phyloP scores from a whole-genome alignment of 2,113 vertebrate species.

The Mus pahari region DNA sequence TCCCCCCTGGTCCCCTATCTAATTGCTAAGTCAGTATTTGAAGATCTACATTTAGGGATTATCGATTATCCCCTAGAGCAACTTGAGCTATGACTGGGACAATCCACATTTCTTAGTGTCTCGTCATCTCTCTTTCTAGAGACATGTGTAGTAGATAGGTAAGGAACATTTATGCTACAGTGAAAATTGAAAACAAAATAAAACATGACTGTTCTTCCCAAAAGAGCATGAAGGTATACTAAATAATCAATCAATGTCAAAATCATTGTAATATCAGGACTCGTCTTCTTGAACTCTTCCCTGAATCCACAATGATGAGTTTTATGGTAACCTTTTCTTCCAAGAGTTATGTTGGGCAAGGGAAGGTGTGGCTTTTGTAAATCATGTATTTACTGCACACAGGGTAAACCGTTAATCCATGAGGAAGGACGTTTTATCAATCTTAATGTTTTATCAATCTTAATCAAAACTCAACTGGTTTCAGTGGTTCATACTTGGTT shows the following conservation, averaged over 20 bases:
- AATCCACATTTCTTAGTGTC: not conserved
- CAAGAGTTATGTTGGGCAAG: not conserved
- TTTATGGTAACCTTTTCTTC: not conserved
- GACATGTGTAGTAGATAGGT: not conserved
- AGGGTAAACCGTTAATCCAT: not conserved
- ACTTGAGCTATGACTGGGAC: not conserved
- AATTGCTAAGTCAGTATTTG: not conserved
- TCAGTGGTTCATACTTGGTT: not conserved
- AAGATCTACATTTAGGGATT: not conserved
- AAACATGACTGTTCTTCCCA: not conserved
- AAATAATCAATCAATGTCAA: not conserved
- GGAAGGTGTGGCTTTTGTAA: not conserved
- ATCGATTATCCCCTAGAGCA: not conserved
- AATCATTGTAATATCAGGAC: not conserved
- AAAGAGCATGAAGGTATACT: not conserved
- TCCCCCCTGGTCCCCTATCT: not conserved
- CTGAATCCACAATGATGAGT: not conserved
- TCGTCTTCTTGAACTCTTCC: not conserved
- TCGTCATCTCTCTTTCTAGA: not conserved
- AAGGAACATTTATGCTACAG: not conserved
- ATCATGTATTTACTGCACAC: not conserved
- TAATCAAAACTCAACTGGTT: not conserved
- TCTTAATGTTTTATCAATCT: too few species aligned
- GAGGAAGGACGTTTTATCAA: not conserved
- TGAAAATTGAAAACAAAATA: not conserved